Conservation (phyloP, 2,888 invertebrate species). For the Peribatodes rhomboidaria region DNA sequence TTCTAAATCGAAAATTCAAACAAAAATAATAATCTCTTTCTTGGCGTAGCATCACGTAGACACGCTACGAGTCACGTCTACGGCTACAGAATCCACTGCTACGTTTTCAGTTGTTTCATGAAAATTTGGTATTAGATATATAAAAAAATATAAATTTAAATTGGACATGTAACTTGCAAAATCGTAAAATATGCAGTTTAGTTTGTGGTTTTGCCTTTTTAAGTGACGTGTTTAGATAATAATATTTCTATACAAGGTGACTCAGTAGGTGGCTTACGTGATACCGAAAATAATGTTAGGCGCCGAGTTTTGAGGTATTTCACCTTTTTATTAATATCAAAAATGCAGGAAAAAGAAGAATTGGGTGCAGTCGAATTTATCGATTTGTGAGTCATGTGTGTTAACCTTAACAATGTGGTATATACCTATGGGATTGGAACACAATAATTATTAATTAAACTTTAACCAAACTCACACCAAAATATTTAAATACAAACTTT, state of each 20-base stretch:
- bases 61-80: slow-evolving; percentile 34
- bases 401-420: neutral
- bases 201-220: slow-evolving; percentile 10
- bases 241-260: slow-evolving; percentile 19
- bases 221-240: neutral
- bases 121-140: neutral
- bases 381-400: slow-evolving; percentile 3
- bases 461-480: too few relatives aligned
- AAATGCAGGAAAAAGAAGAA: slow-evolving; percentile 31
- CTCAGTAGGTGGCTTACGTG: slow-evolving; percentile 27
- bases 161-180: neutral
- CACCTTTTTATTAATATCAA: slow-evolving; percentile 36
- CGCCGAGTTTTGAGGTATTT: slow-evolving; percentile 32
- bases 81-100: slow-evolving; percentile 16
- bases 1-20: neutral
- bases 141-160: neutral
- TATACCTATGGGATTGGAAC: neutral
- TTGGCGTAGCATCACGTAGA: slow-evolving; percentile 41
- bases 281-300: slow-evolving; percentile 18
- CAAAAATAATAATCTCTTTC: neutral
- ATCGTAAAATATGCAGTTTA: slow-evolving; percentile 5
- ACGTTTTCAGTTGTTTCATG: slow-evolving; percentile 30
- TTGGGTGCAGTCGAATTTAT: slow-evolving; percentile 24
- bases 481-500: too few relatives aligned
- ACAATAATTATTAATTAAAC: too few relatives aligned